These are phyloP conservation scores for Capreolus pygargus DNA, from an alignment of 2,113 vertebrate genomes.

Conservation along the genomic window DNA sequence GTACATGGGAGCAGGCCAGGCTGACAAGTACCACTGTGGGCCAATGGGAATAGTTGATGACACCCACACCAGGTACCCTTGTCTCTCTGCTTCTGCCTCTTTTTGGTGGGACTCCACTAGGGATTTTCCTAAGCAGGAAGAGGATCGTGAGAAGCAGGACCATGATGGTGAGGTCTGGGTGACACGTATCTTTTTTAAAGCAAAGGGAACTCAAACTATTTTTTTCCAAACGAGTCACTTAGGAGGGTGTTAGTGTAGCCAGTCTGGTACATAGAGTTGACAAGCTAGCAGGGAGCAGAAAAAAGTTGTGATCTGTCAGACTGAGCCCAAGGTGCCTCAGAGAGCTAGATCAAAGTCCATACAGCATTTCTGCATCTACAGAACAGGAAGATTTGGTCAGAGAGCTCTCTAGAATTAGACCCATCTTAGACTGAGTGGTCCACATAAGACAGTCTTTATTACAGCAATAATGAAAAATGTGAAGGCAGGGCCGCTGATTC, in stretches of 20 bases:
- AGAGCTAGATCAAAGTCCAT: background rate
- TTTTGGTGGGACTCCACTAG: background rate
- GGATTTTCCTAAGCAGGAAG: background rate
- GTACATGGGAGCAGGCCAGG: background rate
- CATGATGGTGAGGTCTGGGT: background rate
- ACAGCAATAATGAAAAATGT: background rate
- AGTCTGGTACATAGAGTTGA: background rate
- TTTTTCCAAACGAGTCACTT: background rate
- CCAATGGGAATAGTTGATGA: background rate
- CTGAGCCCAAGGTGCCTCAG: background rate
- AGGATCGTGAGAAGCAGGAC: background rate
- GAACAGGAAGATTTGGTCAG: background rate
- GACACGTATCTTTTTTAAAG: background rate
- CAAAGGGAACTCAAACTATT: background rate
- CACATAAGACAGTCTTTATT: background rate
- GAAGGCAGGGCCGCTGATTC: slow-evolving; percentile 21
- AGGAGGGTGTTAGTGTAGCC: background rate
- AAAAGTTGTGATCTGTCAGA: background rate
- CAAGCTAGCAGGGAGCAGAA: slow-evolving; percentile 4
- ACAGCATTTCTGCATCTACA: background rate
- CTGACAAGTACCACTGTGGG: background rate
- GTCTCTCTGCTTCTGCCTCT: background rate
- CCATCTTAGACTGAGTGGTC: background rate
- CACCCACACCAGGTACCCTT: background rate
- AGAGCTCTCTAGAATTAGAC: background rate